A percentile compares a stretch with the other conserved stretches of the same genome.
Conservation (phyloP, 2,888 invertebrate species). For the Cephonodes hylas region DNA sequence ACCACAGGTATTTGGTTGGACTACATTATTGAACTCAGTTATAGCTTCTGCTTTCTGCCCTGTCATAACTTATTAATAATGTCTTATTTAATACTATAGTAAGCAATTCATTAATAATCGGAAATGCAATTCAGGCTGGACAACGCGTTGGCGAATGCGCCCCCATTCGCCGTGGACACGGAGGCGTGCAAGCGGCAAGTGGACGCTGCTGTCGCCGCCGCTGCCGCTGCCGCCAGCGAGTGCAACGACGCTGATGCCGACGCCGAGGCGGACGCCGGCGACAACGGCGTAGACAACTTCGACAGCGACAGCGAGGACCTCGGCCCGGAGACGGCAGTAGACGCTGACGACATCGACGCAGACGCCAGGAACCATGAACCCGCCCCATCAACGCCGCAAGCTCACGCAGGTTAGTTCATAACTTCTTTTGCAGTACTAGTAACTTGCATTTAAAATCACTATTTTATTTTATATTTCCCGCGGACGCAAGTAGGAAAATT, state of each 20-base stretch:
- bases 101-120: not conserved
- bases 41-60: no score
- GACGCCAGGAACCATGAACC: constrained; percentile 70
- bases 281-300: constrained; percentile 68
- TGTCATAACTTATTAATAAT: no score
- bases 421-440: no score
- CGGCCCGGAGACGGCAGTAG: constrained; percentile 89
- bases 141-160: constrained; percentile 73
- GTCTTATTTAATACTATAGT: no score
- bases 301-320: constrained; percentile 85
- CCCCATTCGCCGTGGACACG: constrained; percentile 69
- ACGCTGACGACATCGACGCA: constrained; percentile 82
- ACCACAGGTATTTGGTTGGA: no score
- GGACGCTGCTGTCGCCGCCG: constrained; percentile 46
- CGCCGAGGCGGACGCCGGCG: constrained; percentile 35
- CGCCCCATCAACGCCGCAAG: constrained; percentile 80
- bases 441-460: no score
- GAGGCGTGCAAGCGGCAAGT: constrained; percentile 62
- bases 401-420: constrained; percentile 70
- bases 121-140: constrained; percentile 62
- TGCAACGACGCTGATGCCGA: constrained; percentile 45
- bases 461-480: no score
- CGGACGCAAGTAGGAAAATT: no score
- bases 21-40: no score
- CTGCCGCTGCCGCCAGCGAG: constrained; percentile 52